Percentiles rank a stretch among this genome's conserved stretches.
Conservation (phyloP, 2,113 vertebrate species). For the Chaetodon auriga region DNA sequence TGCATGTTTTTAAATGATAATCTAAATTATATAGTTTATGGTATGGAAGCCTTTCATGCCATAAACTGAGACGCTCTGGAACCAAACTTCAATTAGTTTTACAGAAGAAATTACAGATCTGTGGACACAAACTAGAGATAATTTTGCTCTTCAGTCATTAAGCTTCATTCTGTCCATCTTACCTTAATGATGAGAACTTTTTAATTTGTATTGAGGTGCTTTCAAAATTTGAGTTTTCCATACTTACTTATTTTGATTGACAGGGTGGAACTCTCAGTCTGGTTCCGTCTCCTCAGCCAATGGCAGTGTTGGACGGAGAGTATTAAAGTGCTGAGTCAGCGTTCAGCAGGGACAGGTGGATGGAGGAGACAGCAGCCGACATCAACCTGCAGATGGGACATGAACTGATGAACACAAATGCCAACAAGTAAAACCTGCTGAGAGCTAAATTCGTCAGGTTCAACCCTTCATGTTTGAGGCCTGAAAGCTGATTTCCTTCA, state of each 20-base stretch:
- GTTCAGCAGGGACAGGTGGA: background rate
- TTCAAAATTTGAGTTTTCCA: background rate
- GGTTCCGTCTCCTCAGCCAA: background rate
- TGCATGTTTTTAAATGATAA: no score
- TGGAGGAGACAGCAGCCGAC: background rate
- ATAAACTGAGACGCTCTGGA: no score
- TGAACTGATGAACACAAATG: background rate
- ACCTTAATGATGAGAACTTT: no score
- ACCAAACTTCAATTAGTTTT: no score
- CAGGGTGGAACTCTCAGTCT: background rate
- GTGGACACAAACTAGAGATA: no score
- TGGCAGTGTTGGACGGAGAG: background rate
- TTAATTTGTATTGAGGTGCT: no score
- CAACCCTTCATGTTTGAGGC: background rate
- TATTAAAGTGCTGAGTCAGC: slow-evolving; percentile 4
- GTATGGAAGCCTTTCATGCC: no score
- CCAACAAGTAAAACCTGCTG: background rate
- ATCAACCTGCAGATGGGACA: no score
- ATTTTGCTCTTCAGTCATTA: no score
- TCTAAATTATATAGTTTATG: no score
- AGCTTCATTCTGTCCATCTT: no score
- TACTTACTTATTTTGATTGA: background rate
- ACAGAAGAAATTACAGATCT: no score
- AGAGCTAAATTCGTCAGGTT: background rate
- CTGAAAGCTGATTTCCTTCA: background rate